Evolutionary conservation across 2,888 invertebrate genomes (phyloP).

Genomic region (Helobdella robusta): DNA sequence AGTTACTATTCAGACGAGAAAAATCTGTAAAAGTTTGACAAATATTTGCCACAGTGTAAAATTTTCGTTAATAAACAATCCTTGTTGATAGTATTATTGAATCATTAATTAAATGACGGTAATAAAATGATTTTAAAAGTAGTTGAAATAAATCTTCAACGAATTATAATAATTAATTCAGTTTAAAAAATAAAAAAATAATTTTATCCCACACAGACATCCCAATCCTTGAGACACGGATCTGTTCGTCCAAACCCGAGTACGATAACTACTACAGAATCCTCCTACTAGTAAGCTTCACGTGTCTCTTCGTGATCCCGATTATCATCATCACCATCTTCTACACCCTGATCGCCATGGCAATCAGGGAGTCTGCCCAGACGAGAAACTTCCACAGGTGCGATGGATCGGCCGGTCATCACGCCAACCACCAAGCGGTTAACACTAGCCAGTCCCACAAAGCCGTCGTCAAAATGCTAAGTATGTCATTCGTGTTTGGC

Average conservation of each 20-base stretch:
- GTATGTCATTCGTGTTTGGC: neutral
- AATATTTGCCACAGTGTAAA: too few species aligned
- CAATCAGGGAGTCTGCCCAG: neutral
- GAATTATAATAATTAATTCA: too few species aligned
- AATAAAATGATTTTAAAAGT: too few species aligned
- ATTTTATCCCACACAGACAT: too few species aligned
- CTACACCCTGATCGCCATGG: conserved; percentile 6
- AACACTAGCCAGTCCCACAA: neutral
- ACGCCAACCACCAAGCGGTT: too few species aligned
- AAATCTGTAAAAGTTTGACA: too few species aligned
- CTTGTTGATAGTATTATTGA: too few species aligned
- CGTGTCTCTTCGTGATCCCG: conserved; percentile 11
- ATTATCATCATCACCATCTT: conserved; percentile 9
- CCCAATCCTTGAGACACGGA: neutral
- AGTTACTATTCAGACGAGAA: too few species aligned
- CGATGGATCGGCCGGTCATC: neutral
- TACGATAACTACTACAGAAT: neutral
- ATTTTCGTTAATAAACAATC: too few species aligned
- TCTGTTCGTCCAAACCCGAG: neutral
- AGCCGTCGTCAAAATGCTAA: conserved; percentile 9
- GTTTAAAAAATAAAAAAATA: too few species aligned
- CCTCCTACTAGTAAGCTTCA: conserved; percentile 2
- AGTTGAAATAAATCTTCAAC: too few species aligned
- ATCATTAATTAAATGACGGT: too few species aligned
- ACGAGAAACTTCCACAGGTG: neutral